A percentile compares a stretch with the other conserved stretches of the same genome.
phyloP scores from a whole-genome alignment of 2,797 vertebrate genomes.

The Falco peregrinus region DNA sequence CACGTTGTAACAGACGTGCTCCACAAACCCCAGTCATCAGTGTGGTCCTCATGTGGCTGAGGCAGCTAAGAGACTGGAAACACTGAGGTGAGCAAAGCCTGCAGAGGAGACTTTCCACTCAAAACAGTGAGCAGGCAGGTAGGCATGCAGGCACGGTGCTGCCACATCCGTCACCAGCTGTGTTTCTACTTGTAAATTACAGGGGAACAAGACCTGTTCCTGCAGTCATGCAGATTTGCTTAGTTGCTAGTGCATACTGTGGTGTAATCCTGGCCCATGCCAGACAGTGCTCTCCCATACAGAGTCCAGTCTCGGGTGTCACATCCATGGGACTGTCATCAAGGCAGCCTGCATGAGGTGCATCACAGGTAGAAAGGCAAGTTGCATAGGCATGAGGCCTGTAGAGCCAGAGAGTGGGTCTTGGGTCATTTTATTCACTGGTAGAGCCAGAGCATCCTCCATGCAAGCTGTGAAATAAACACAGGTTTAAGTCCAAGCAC shows the following conservation, averaged over 20 bases:
- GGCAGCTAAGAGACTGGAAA: background rate
- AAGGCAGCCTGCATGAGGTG: background rate
- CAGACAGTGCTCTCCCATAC: fast-evolving
- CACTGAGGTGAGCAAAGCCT: background rate
- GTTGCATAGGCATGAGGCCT: background rate
- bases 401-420: background rate
- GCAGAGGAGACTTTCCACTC: background rate
- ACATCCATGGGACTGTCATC: background rate
- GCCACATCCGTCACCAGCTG: background rate
- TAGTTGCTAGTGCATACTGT: background rate
- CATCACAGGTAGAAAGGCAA: background rate
- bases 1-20: background rate
- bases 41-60: background rate
- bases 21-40: background rate
- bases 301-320: background rate
- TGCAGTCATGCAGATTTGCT: background rate
- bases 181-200: background rate
- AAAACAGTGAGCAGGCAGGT: background rate
- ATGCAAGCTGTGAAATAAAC: background rate
- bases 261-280: background rate
- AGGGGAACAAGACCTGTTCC: background rate
- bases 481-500: background rate
- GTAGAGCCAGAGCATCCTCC: background rate
- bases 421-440: background rate
- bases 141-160: fast-evolving